A percentile compares a stretch with the other conserved stretches of the same genome.
These are phyloP conservation scores for Papilio xuthus DNA, from an alignment of 1,140 invertebrate species.

Conservation along the genomic window DNA sequence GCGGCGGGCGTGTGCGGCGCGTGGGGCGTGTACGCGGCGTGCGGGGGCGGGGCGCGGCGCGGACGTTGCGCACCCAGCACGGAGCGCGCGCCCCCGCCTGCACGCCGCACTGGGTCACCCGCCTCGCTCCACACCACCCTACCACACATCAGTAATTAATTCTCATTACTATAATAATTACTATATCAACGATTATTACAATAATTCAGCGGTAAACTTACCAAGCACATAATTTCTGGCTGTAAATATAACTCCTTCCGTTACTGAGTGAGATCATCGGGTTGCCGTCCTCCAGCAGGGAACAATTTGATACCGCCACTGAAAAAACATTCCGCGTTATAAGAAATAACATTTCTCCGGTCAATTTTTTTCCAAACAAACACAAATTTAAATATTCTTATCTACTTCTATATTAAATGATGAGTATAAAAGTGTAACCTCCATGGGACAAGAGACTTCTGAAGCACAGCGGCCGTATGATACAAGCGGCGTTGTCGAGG, in stretches of 20 bases:
- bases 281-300: conserved; percentile 83
- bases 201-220: conserved; percentile 64
- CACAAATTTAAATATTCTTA: no score
- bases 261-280: conserved; percentile 86
- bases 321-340: conserved; percentile 47
- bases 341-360: no score
- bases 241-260: conserved; percentile 86
- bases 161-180: no score
- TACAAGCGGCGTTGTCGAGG: conserved; percentile 58
- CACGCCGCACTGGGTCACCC: conserved; percentile 75
- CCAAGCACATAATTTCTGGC: conserved; percentile 85
- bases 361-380: neutral
- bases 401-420: no score
- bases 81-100: conserved; percentile 52
- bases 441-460: conserved; percentile 75
- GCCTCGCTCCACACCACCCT: conserved; percentile 80
- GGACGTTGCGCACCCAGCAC: conserved; percentile 32
- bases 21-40: conserved; percentile 37
- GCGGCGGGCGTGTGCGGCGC: conserved; percentile 34
- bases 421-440: conserved; percentile 54
- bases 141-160: no score
- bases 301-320: conserved; percentile 82
- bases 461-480: conserved; percentile 72
- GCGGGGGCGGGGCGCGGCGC: conserved; percentile 6
- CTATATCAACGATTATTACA: neutral